A percentile compares a stretch with the other conserved stretches of the same genome.
Evolutionary conservation across 2,888 invertebrate species (phyloP).

Genomic region (Brenthis daphne): DNA sequence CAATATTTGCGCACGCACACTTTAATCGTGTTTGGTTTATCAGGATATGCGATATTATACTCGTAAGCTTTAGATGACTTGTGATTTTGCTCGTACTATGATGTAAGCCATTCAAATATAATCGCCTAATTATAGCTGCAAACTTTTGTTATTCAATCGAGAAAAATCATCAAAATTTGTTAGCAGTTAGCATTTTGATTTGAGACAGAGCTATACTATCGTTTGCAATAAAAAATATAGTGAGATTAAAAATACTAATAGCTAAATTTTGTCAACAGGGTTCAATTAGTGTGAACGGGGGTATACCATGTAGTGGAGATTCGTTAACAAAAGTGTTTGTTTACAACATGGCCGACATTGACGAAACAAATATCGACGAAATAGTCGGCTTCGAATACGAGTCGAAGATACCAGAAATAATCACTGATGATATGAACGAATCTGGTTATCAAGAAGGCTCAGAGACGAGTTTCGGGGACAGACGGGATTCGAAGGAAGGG

Average conservation of each 20-base stretch:
- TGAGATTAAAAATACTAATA: neutral
- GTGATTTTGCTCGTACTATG: neutral
- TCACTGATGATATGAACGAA: conserved; percentile 76
- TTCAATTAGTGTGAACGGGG: conserved; percentile 58
- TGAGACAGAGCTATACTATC: conserved; percentile 1
- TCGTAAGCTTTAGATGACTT: neutral
- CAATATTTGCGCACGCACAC: conserved; percentile 2
- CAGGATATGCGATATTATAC: neutral
- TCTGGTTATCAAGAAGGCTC: conserved; percentile 76
- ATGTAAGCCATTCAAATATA: conserved; percentile 6
- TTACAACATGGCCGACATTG: conserved; percentile 64
- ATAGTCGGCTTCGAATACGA: conserved; percentile 70
- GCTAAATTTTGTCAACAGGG: conserved; percentile 50
- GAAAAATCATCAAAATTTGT: neutral
- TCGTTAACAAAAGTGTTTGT: conserved; percentile 46
- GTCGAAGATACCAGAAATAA: conserved; percentile 73
- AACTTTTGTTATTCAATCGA: neutral
- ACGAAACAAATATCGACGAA: conserved; percentile 65
- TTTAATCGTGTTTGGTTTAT: conserved; percentile 12
- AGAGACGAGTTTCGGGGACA: conserved; percentile 71
- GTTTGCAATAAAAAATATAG: neutral
- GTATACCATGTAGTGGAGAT: conserved; percentile 72
- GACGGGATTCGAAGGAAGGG: conserved; percentile 74
- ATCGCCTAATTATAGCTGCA: neutral
- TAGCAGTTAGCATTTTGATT: neutral